Base-by-base conservation (phyloP, 2,888 invertebrate species). In the Tachina fera region DNA sequence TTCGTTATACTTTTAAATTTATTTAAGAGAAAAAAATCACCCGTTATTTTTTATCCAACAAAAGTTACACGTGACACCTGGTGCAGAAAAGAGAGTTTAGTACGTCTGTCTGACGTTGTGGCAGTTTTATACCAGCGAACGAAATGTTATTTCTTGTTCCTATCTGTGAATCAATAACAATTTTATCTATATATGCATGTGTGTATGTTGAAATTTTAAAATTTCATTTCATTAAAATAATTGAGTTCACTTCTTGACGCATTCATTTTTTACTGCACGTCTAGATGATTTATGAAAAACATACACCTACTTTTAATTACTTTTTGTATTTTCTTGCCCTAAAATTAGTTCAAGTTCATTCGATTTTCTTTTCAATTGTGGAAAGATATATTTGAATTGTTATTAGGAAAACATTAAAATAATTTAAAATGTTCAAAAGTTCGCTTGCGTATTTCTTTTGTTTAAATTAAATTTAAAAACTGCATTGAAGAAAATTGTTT, bases 271-370 rank as follows among this genome's bases (percentile, higher is more conserved):
- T 31, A 31, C 31, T 31, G 31, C 31, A 31, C 31, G 31, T 31
- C 31, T 31, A 31, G 31, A 31, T 31, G 31, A 31, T 31, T 31
- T 31, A 31, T 31, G 31, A 31, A 31, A 31, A 31, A 16, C 19
- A 63, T 39, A 61, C 77, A 61, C 77, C 77, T 41, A 47, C 49
- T 77, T 77, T 75, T 67, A 43, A 49, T 72, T 49, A 8, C n/a
- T 51, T 53, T 31, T 71, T 58, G 41, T 11, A 45, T 43, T 61
- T 43, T 63, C 10, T 49, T 61, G 10, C 22, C 51, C 41, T 41
- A 63, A 61, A 63, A 74, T 51, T 63, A 74, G 11, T 63, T 41
- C 19, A 43, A 53, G 16, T 74, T 39, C 9, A 22, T 58, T 31
- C 0, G 45, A 10, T 43, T 3, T 11, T 14, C 10, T 22, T 31